A percentile compares a stretch with the other conserved stretches of the same genome.
Evolutionary conservation across 2,797 vertebrate genomes (phyloP).

Genomic region (Lithobates pipiens): DNA sequence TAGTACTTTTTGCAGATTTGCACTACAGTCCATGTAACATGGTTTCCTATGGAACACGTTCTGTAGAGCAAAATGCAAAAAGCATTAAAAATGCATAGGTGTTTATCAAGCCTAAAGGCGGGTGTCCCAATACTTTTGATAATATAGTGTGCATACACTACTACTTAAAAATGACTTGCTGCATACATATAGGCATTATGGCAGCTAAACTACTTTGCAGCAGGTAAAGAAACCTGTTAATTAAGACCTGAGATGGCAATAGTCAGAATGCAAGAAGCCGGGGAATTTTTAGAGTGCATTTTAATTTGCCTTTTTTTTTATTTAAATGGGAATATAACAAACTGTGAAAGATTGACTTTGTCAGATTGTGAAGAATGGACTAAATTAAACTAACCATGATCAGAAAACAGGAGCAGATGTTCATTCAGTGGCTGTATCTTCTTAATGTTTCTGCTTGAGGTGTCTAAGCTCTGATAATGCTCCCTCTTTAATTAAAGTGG

Average conservation of each 20-base stretch:
- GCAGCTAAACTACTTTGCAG: constrained; percentile 53
- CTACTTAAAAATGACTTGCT: too few relatives aligned
- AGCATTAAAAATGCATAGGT: too few relatives aligned
- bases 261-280: constrained; percentile 20
- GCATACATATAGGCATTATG: not conserved
- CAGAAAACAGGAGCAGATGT: constrained; percentile 63
- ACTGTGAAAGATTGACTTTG: constrained; percentile 68
- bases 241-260: constrained; percentile 42
- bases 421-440: constrained; percentile 60
- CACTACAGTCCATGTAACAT: too few relatives aligned
- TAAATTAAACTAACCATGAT: constrained; percentile 62
- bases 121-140: too few relatives aligned
- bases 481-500: constrained; percentile 64
- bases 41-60: too few relatives aligned
- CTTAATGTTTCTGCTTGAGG: constrained; percentile 63
- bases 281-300: constrained; percentile 34
- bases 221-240: constrained; percentile 56
- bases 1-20: too few relatives aligned
- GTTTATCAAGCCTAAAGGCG: too few relatives aligned
- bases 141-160: too few relatives aligned
- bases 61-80: too few relatives aligned
- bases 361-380: constrained; percentile 64
- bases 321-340: constrained; percentile 62
- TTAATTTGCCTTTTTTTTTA: constrained; percentile 43
- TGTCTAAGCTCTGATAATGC: constrained; percentile 62